Evolutionary conservation across 1,140 invertebrate species (phyloP).

Genomic region (Drosophila aff.): DNA sequence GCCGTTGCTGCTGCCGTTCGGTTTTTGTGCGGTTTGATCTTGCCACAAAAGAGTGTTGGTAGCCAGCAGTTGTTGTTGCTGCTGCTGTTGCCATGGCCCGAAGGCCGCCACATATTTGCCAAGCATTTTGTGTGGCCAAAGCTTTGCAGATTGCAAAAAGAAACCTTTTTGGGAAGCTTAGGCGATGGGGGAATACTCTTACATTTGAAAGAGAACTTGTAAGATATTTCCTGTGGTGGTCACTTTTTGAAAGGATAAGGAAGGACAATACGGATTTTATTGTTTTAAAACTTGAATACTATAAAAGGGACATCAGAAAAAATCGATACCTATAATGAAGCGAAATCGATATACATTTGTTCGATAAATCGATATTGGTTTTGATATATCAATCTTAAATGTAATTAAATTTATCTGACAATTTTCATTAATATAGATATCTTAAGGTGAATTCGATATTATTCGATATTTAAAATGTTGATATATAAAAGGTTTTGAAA

Average conservation of each 20-base stretch:
- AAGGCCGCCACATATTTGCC: conserved; percentile 72
- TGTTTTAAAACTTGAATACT: not conserved
- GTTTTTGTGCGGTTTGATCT: conserved; percentile 57
- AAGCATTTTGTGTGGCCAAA: conserved; percentile 75
- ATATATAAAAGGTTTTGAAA: not conserved
- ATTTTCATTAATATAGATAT: not conserved
- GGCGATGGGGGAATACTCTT: not conserved
- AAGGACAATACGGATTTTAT: not conserved
- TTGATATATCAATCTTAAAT: not conserved
- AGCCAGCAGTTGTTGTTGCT: conserved; percentile 41
- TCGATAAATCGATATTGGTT: not conserved
- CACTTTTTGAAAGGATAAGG: not conserved
- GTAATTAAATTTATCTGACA: not conserved
- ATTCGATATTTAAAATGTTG: no score
- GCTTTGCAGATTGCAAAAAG: conserved; percentile 14
- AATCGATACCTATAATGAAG: not conserved
- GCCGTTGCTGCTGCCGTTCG: conserved; percentile 40
- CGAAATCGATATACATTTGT: not conserved
- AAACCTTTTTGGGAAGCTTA: not conserved
- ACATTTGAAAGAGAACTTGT: not conserved
- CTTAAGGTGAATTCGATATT: no score
- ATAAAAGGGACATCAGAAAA: not conserved
- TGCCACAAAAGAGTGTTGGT: conserved; percentile 62
- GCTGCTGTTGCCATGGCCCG: conserved; percentile 51
- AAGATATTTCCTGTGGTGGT: not conserved